phyloP scores from a whole-genome alignment of 1,140 invertebrate genomes.

The Acromyrmex charruanus region DNA sequence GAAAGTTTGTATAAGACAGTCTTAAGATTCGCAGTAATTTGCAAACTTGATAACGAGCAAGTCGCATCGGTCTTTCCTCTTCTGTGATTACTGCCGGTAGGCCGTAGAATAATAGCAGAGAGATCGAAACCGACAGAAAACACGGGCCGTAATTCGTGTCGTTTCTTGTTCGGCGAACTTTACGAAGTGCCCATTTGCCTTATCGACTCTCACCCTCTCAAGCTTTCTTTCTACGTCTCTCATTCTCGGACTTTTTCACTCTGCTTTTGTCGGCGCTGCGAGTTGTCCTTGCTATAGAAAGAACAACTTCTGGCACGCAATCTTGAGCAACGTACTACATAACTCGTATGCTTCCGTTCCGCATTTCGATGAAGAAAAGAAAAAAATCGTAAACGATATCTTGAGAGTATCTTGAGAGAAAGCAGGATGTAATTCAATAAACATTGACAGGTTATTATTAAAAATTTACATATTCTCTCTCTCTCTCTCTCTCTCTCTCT shows the following conservation, averaged over 20 bases:
- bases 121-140: conserved; percentile 37
- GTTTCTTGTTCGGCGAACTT: conserved; percentile 79
- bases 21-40: neutral
- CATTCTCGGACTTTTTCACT: conserved; percentile 30
- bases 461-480: neutral
- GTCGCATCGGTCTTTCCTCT: conserved; percentile 40
- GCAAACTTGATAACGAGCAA: conserved; percentile 24
- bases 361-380: conserved; percentile 69
- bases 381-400: conserved; percentile 52
- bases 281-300: conserved; percentile 78
- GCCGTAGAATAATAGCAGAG: conserved; percentile 41
- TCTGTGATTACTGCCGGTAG: conserved; percentile 16
- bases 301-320: conserved; percentile 80
- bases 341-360: conserved; percentile 77
- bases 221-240: neutral
- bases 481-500: no score
- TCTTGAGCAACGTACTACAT: conserved; percentile 68
- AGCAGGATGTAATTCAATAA: conserved; percentile 63
- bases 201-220: conserved; percentile 78
- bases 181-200: conserved; percentile 80
- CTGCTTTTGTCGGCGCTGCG: conserved; percentile 14
- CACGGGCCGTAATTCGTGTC: conserved; percentile 67
- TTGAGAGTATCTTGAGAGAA: conserved; percentile 44
- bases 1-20: neutral
- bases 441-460: conserved; percentile 14